phyloP scores from a whole-genome alignment of 2,888 invertebrate species.

The Drosophila meridionalis region DNA sequence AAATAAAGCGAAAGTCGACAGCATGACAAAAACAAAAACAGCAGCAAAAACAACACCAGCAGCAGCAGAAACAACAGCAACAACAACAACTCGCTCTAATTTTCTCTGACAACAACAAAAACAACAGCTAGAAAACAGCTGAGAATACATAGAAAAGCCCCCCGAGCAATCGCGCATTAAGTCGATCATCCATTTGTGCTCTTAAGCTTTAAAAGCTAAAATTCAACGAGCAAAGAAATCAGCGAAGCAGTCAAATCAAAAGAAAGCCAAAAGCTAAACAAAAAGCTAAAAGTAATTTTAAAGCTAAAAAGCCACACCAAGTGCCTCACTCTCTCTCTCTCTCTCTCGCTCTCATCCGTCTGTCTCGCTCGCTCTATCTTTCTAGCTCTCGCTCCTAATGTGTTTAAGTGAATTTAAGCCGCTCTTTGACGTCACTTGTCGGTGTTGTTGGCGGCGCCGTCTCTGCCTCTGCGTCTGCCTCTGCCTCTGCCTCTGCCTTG shows the following conservation, averaged over 20 bases:
- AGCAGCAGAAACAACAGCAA: constrained; percentile 20
- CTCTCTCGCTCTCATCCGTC: constrained; percentile 15
- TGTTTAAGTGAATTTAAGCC: constrained; percentile 57
- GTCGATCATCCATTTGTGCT: constrained; percentile 65
- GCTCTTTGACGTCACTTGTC: constrained; percentile 53
- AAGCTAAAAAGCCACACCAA: constrained; percentile 48
- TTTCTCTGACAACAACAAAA: constrained; percentile 39
- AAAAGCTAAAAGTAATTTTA: constrained; percentile 29
- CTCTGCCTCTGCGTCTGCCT: background rate
- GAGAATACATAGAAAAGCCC: constrained; percentile 32
- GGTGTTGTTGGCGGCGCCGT: constrained; percentile 23
- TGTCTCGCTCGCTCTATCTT: constrained; percentile 2
- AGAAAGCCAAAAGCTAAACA: constrained; percentile 27
- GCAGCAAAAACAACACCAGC: constrained; percentile 11
- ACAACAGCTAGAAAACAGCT: constrained; percentile 42
- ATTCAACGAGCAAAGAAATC: constrained; percentile 40
- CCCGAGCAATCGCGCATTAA: constrained; percentile 15
- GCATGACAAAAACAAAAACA: constrained; percentile 24
- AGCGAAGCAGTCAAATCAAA: constrained; percentile 31
- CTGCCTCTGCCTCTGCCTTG: background rate
- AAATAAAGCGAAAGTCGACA: constrained; percentile 40
- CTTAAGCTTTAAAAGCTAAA: constrained; percentile 68
- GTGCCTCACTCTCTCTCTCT: constrained; percentile 52
- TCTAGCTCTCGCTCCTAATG: constrained; percentile 46
- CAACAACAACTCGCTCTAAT: constrained; percentile 45